A percentile compares a stretch with the other conserved stretches of the same genome.
Conservation (phyloP, 2,797 vertebrate genomes). For the Phoebastria nigripes region DNA sequence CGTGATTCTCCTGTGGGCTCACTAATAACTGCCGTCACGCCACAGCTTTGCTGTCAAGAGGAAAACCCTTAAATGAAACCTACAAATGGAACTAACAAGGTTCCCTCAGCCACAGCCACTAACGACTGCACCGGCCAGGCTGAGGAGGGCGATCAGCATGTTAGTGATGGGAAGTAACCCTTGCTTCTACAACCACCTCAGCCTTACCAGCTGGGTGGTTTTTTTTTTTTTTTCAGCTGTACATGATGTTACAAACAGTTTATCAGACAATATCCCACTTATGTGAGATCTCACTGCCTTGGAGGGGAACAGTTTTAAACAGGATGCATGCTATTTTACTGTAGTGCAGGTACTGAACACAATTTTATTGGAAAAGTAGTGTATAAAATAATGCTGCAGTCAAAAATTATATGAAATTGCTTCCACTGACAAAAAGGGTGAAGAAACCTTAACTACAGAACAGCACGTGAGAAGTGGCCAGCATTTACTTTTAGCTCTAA, state of each 20-base stretch:
- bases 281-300: background rate
- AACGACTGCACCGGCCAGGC: background rate
- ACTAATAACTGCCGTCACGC: background rate
- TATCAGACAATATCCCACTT: background rate
- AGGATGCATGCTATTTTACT: background rate
- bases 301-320: background rate
- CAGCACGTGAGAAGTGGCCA: background rate
- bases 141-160: background rate
- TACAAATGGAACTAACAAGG: background rate
- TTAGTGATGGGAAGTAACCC: background rate
- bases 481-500: background rate
- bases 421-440: background rate
- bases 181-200: background rate
- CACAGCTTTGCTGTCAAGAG: background rate
- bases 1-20: background rate
- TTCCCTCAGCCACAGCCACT: background rate
- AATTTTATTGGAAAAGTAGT: background rate
- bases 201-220: background rate
- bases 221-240: background rate
- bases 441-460: background rate
- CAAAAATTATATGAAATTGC: background rate
- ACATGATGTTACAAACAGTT: background rate
- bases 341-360: background rate
- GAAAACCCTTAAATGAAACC: constrained; percentile 11
- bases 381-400: background rate